Evolutionary conservation across 2,888 invertebrate genomes (phyloP).

Genomic region (Disparrhopalites patrizii): DNA sequence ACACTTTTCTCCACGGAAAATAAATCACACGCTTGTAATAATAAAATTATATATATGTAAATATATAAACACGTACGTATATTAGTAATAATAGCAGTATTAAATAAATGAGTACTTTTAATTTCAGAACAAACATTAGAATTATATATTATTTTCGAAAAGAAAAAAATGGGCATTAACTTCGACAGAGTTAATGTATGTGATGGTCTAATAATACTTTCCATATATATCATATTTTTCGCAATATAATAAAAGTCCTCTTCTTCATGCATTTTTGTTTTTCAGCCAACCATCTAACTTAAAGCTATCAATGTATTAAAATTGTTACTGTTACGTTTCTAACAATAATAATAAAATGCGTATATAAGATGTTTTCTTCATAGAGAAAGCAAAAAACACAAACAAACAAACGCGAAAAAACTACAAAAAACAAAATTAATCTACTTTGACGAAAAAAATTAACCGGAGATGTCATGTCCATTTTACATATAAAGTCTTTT

Average conservation of each 20-base stretch:
- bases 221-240: no score
- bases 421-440: conserved; percentile 10
- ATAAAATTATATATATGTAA: no score
- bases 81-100: not conserved
- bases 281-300: conserved; percentile 5
- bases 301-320: conserved; percentile 9
- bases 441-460: not conserved
- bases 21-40: not conserved
- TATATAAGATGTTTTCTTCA: not conserved
- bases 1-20: not conserved
- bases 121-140: no score
- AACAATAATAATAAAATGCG: not conserved
- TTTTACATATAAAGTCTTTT: conserved; percentile 43
- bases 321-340: not conserved
- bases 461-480: conserved; percentile 42
- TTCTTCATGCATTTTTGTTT: no score
- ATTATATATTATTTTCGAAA: no score
- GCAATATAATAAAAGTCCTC: no score
- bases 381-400: not conserved
- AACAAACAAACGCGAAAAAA: conserved; percentile 1
- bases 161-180: no score
- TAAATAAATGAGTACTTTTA: no score
- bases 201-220: no score
- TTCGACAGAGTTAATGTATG: no score
- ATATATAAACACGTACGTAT: not conserved